Evolutionary conservation across 2,888 invertebrate genomes (phyloP).

Genomic region (Rhingia campestris): DNA sequence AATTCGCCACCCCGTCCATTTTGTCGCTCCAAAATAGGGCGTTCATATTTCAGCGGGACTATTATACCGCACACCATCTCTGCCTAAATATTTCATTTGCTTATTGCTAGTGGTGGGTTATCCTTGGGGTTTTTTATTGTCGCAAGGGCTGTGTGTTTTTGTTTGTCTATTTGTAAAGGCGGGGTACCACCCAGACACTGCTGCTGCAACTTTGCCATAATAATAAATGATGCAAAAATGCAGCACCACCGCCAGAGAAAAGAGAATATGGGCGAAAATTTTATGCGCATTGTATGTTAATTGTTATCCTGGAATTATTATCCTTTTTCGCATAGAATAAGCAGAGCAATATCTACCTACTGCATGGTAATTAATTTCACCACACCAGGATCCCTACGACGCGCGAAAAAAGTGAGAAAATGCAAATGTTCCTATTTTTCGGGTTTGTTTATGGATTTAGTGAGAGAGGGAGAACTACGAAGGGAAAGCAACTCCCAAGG

Average conservation of each 20-base stretch:
- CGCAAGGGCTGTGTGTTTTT: slow-evolving; percentile 40
- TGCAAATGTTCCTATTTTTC: slow-evolving; percentile 9
- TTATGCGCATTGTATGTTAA: slow-evolving; percentile 72
- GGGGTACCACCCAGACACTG: slow-evolving; percentile 17
- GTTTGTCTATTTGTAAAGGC: slow-evolving; percentile 36
- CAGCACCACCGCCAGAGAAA: slow-evolving; percentile 9
- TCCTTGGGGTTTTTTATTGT: slow-evolving; percentile 40
- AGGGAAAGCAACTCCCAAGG: slow-evolving; percentile 34
- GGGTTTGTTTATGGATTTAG: background rate
- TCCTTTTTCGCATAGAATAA: slow-evolving; percentile 52
- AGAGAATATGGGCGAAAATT: slow-evolving; percentile 39
- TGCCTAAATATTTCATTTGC: slow-evolving; percentile 65
- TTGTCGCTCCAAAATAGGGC: background rate
- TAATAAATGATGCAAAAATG: slow-evolving; percentile 72
- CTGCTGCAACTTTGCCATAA: slow-evolving; percentile 42
- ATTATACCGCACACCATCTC: background rate
- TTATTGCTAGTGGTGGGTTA: slow-evolving; percentile 41
- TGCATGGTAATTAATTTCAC: slow-evolving; percentile 65
- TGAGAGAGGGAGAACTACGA: background rate
- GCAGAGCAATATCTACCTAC: slow-evolving; percentile 17
- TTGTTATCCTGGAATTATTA: slow-evolving; percentile 71
- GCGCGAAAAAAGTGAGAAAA: slow-evolving; percentile 17
- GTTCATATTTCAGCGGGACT: background rate
- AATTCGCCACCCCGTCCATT: background rate
- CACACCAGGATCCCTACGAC: background rate